These are phyloP conservation scores for Galagoides demidoff DNA, from an alignment of 2,797 vertebrate species.

Conservation along the genomic window DNA sequence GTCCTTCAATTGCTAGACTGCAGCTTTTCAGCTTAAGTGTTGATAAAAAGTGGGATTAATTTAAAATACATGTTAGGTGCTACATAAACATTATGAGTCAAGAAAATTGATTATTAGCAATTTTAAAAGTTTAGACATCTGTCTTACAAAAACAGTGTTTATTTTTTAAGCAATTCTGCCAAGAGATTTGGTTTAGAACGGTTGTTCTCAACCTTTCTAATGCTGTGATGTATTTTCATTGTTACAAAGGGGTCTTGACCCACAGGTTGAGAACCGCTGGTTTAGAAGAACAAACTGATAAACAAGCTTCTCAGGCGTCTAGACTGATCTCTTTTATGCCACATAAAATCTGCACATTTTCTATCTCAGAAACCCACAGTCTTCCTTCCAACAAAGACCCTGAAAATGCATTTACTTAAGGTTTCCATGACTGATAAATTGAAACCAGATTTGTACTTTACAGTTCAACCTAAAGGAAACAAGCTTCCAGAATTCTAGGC, in stretches of 20 bases:
- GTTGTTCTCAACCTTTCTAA: too few relatives aligned
- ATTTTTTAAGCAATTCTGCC: conserved; percentile 15
- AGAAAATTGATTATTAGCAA: background rate
- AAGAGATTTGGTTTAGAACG: background rate
- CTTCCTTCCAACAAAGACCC: background rate
- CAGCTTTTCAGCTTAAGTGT: background rate
- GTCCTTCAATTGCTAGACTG: background rate
- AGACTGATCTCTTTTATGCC: background rate
- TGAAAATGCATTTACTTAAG: background rate
- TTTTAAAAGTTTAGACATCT: background rate
- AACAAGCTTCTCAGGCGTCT: background rate
- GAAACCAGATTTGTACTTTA: background rate
- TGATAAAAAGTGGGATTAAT: background rate
- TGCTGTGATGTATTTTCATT: too few relatives aligned
- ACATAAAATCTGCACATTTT: background rate
- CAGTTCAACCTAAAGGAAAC: background rate
- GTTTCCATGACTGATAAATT: background rate
- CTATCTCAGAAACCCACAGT: background rate
- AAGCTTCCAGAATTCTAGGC: background rate
- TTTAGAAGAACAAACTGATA: background rate
- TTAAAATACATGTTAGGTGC: background rate
- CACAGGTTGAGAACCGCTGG: background rate
- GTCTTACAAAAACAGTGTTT: conserved; percentile 44
- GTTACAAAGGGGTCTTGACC: too few relatives aligned
- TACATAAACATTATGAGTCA: conserved; percentile 24